phyloP scores from a whole-genome alignment of 2,113 vertebrate species.

The Oceanites oceanicus region DNA sequence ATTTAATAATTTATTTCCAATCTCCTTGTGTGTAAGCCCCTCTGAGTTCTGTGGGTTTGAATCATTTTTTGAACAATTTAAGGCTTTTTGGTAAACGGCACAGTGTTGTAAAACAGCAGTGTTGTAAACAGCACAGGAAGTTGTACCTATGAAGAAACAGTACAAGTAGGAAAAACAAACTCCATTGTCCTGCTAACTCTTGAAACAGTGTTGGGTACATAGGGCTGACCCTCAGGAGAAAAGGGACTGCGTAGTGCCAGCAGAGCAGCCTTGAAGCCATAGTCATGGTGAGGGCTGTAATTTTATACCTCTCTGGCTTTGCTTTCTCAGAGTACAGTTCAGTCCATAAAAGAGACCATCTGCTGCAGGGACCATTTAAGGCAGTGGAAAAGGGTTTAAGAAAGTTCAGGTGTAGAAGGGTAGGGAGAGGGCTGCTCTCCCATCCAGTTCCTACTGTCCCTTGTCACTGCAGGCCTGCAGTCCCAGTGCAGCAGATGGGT shows the following conservation, averaged over 20 bases:
- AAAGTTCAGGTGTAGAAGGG: background rate
- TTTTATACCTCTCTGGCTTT: background rate
- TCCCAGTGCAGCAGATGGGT: background rate
- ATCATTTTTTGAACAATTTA: background rate
- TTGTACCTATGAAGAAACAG: background rate
- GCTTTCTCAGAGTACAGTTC: background rate
- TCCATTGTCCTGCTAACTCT: background rate
- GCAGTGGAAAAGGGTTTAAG: background rate
- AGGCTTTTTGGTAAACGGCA: background rate
- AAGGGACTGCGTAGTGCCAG: background rate
- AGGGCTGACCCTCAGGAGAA: background rate
- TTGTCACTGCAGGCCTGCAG: background rate
- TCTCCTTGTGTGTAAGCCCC: background rate
- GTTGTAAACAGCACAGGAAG: background rate
- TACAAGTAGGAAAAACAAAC: background rate
- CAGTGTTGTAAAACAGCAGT: too few species aligned
- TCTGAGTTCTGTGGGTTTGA: background rate
- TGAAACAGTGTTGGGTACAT: background rate
- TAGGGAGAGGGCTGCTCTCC: background rate
- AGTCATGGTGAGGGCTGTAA: background rate
- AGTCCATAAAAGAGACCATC: background rate
- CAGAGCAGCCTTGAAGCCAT: background rate
- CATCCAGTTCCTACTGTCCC: background rate
- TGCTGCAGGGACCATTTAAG: background rate
- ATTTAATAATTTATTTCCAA: conserved; percentile 30